These are phyloP conservation scores for Bucorvus abyssinicus DNA, from an alignment of 2,797 vertebrate species.

Conservation along the genomic window DNA sequence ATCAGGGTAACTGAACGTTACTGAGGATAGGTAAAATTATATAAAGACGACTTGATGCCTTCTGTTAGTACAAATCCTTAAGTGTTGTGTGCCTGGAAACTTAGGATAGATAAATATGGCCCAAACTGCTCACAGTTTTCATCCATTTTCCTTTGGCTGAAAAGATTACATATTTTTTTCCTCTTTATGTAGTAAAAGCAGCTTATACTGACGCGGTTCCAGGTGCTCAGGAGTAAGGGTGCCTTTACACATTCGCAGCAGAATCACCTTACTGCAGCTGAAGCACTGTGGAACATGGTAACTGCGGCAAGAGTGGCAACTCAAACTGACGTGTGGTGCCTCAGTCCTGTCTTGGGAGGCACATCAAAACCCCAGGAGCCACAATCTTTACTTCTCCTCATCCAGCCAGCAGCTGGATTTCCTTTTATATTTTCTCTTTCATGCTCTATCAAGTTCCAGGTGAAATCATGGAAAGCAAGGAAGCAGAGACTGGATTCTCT, in stretches of 20 bases:
- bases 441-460: neutral
- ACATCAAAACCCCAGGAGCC: neutral
- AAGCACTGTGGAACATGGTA: neutral
- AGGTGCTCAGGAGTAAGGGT: neutral
- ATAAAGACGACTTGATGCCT: neutral
- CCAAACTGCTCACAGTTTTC: neutral
- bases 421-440: neutral
- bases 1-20: neutral
- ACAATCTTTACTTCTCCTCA: neutral
- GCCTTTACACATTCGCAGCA: neutral
- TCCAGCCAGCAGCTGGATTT: neutral
- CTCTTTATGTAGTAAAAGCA: neutral
- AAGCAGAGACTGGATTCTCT: neutral
- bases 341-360: neutral
- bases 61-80: neutral
- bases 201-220: neutral
- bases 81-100: accelerated
- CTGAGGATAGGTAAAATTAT: neutral
- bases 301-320: neutral
- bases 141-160: neutral
- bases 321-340: neutral
- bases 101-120: neutral
- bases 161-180: neutral
- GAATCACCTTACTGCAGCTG: neutral
- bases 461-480: neutral